Evolutionary conservation across 2,797 vertebrate species (phyloP), one percentile per base, ranked within the genome.

Genomic region (Megalops cyprinoides): DNA sequence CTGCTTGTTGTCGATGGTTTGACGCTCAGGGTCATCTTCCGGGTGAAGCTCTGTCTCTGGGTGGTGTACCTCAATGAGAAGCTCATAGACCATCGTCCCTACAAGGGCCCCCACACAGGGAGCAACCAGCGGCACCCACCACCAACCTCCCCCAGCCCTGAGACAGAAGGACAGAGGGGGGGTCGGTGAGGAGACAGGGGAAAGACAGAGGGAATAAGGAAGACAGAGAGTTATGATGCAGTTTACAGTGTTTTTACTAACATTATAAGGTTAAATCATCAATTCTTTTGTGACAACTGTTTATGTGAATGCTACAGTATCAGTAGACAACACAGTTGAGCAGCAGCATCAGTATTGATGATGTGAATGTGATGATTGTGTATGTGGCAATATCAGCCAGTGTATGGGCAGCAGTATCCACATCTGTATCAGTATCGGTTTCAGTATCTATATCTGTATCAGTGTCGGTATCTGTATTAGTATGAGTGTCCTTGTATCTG

Each of bases 81-180:
- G 31, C 79, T 91, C 84, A 86, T 95, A 87, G 79, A 92, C 0
- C 3, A 94, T 77, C 34, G 83, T 88, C 8, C 93, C 94, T 53
- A 85, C 1, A 25, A 91, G 84, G 75, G 90, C 86, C 18, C 95
- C 95, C 48, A 95, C 74, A 10, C 48, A 0, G 0, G 94, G 94
- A 1, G 94, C 94, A 80, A 85, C 79, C 0, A 96, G 0, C 0
- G 95, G 95, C 8, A 95, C 78, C 95, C 95, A 96, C 91, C 93
- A 95, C 93, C 93, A 96, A 77, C 85, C 9, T 8, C 84, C 82
- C 0, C 92, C 89, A 75, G 79, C 87, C 14, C 93, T 94, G 86
- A 53, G 46, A 89, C 87, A 51, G 65, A 74, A 89, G 82, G 9
- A 83, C 1, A 84, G 79, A 46, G 83, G 31, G 73, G 25, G 5